Base-by-base conservation (phyloP, 2,888 invertebrate species). In the Dynastes hyllus region DNA sequence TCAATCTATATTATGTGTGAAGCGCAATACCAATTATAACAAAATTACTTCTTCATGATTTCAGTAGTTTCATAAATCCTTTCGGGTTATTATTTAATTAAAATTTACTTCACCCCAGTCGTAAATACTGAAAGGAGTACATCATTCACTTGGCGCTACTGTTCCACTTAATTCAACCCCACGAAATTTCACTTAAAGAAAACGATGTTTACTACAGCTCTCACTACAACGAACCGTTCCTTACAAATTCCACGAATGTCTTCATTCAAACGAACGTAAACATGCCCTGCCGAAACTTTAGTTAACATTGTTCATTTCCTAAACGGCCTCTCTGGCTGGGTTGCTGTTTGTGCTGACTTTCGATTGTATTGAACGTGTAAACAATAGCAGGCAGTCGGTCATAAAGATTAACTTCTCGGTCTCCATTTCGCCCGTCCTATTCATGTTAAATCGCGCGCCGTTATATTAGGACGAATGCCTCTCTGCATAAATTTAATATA, bases 361-460 rank as follows among this genome's bases (percentile, higher is more conserved):
- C 55, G 16, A 58, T 22, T 58, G 55, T 22, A 58, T 58, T 58
- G 22, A 58, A 58, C 22, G 55, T 8, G 55, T 58, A 58, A 58
- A 58, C 55, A 58, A 58, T 58, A 58, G 55, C 55, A 58, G 55
- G 16, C 55, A 58, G 55, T 58, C 55, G 55, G 55, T 58, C 27
- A 58, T 58, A 58, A 58, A 58, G 55, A 22, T 22, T 58, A 58
- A 58, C 55, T 58, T 16, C 55, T 58, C 27, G 55, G 55, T 58
- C 55, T 58, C 55, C 16, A 22, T 58, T 58, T 22, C 16, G 55
- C 22, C 55, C 2, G 45, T 58, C 9, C 55, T 8, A 58, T 58
- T 58, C 55, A 58, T 22, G 55, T 58, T 58, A 58, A 58, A 58
- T 58, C 55, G 55, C n/a, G 22, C 22, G 22, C 55, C 55, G 55